Conservation (phyloP, 2,888 invertebrate genomes). For the Pandemis heparana region DNA sequence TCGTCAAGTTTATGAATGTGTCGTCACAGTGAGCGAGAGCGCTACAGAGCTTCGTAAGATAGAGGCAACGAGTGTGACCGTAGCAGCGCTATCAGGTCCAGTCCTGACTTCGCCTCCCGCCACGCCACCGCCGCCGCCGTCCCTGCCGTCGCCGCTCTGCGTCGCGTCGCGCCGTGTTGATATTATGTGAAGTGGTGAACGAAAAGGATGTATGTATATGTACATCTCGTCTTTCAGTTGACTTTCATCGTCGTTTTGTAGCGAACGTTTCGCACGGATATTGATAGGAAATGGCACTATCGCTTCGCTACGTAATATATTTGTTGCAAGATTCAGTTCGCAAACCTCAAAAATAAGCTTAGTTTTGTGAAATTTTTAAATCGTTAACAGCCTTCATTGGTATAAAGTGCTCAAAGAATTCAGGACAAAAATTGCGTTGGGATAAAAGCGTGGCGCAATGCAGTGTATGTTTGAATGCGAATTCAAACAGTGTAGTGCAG, state of each 20-base stretch:
- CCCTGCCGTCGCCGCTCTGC: constrained; percentile 56
- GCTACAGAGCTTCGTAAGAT: constrained; percentile 64
- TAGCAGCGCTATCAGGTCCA: constrained; percentile 66
- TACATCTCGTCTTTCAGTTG: constrained; percentile 86
- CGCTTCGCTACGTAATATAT: constrained; percentile 83
- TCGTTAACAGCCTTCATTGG: constrained; percentile 14
- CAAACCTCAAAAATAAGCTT: constrained; percentile 50
- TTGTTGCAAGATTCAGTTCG: constrained; percentile 67
- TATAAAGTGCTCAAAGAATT: constrained; percentile 45
- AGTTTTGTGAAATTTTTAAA: constrained; percentile 20
- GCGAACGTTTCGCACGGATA: constrained; percentile 84
- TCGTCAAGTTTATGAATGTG: constrained; percentile 65
- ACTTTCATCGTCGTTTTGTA: constrained; percentile 85
- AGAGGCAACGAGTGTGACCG: constrained; percentile 71
- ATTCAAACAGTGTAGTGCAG: constrained; percentile 74
- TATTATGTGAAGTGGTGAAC: constrained; percentile 80
- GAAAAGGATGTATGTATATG: constrained; percentile 85
- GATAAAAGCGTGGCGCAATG: constrained; percentile 82
- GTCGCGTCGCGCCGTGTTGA: constrained; percentile 66
- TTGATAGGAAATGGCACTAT: constrained; percentile 82
- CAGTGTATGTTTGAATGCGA: constrained; percentile 82
- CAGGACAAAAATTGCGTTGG: constrained; percentile 72
- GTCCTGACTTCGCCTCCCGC: constrained; percentile 50
- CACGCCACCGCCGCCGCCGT: constrained; percentile 49
- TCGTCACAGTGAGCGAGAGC: constrained; percentile 76